Evolutionary conservation across 2,888 invertebrate genomes (phyloP), one percentile per base, ranked within the genome.

Genomic region (Sesia apiformis): DNA sequence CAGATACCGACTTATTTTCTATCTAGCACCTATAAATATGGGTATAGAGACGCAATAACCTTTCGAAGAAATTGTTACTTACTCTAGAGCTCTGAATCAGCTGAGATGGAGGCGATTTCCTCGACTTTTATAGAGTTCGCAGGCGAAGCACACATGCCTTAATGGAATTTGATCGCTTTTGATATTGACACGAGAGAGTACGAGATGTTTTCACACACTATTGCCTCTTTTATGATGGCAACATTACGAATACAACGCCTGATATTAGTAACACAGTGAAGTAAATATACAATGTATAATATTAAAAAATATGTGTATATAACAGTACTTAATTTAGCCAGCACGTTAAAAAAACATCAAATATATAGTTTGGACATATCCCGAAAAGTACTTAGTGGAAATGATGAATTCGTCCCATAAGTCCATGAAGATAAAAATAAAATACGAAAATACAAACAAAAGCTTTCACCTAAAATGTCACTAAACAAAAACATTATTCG

Each of bases 81-180:
- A 23, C 46, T 8, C 46, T 53, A 38, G 38, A 51, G 39, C n/a
- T 38, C 46, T 51, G 54, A 41, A 54, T 49, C 54, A 54, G 50
- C 54, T 54, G 42, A 54, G 51, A 49, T 46, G 51, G 51, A 38
- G 50, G 51, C 54, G 54, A 54, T 54, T 54, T 41, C 40, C 7
- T 39, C 38, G 42, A 40, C 51, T 55, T 55, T 55, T 49, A 52
- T 55, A 55, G 55, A 52, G 46, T 55, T 52, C 46, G 49, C 39
- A 40, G 52, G 46, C 39, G 46, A 23, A 23, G 41, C 55, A 49
- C 55, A 55, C 55, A 49, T 52, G 55, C 49, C 52, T 49, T 46
- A 46, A 46, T 46, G 69, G 74, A 74, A 74, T 76, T 73, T 71
- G 68, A 75, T 72, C 64, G 74, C 63, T 62, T 67, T 58, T 66